phyloP scores from a whole-genome alignment of 2,113 vertebrate genomes.

The rabbit (Oryctolagus cuniculus) region mOryCun1.1 NC_091453.1:23046001-23046500 shows the following conservation, averaged over 20 bases:
- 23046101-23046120: not conserved
- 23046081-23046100: not conserved
- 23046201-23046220: slow-evolving; percentile 13
- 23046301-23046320: slow-evolving; percentile 12
- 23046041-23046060: not conserved
- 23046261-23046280: not conserved
- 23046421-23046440: not conserved
- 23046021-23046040: not conserved
- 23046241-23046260: not conserved
- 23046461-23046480: not conserved
- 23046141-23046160: not conserved
- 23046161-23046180: not conserved
- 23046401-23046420: not conserved
- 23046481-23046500: not conserved
- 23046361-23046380: not conserved
- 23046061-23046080: not conserved
- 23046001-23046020: not conserved
- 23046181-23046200: not conserved
- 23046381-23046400: not conserved
- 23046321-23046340: not conserved
- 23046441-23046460: slow-evolving; percentile 5
- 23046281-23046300: slow-evolving; percentile 8
- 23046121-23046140: not conserved
- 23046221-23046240: not conserved
- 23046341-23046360: not conserved